Base-by-base conservation (phyloP, 2,797 vertebrate genomes). In the Labroides dimidiatus region DNA sequence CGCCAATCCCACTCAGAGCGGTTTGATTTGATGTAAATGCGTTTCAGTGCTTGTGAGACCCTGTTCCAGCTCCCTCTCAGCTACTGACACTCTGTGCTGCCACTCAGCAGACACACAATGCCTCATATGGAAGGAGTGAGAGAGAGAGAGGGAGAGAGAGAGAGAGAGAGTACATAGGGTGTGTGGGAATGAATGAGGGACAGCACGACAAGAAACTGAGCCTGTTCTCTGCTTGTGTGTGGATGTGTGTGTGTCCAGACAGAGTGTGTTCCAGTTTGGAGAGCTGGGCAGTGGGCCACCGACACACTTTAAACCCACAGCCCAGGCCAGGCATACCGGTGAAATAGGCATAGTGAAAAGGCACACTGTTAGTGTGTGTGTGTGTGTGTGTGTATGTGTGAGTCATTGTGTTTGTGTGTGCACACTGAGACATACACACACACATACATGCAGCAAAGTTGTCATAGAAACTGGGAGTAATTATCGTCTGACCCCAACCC, bases 271-370 rank as follows among this genome's bases (percentile, higher is more conserved):
- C 71, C 69, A 68, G 63, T 75, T 81, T 71, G 42, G 72, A 85
- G 79, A 59, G 61, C 80, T 72, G 85, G 88, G 88, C 85, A 84
- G 71, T 56, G 58, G 58, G 75, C 87, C 84, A 90, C 55, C 61
- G 77, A 75, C 69, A 81, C 78, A 84, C 85, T 87, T 39, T 62
- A 77, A 81, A 75, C 59, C 65, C 78, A 78, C 62, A 64, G 56
- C 42, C 59, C 64, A 54, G 71, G 83, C 79, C 82, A 84, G 69
- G 72, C 80, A 79, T 52, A 64, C 53, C 37, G 64, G 83, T 63
- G 61, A 70, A 75, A 83, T 60, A 62, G 58, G 75, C 73, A 82
- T 54, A 70, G 17, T 70, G 77, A 57, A 69, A n/a, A 69, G 48
- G 45, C 57, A 47, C 33, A 62, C 39, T 47, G 30, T 62, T 30